A percentile compares a stretch with the other conserved stretches of the same genome.
Evolutionary conservation across 2,113 vertebrate genomes (phyloP).

Genomic region (Mus pahari): DNA sequence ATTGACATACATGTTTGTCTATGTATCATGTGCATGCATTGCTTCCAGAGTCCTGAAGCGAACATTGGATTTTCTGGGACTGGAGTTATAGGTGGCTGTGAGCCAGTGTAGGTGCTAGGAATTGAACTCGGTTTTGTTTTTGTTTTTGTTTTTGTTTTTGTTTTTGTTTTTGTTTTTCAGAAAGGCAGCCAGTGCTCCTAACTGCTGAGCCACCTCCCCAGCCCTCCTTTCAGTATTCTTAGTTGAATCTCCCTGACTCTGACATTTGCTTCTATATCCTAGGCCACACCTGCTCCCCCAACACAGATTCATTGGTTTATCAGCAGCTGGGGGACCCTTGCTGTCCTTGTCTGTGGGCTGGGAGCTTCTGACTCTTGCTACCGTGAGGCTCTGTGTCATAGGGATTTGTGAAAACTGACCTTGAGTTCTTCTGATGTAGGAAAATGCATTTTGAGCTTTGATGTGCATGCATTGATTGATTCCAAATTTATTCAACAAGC

Average conservation of each 20-base stretch:
- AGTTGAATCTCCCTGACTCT: background rate
- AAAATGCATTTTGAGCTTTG: background rate
- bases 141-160: no score
- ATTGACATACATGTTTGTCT: background rate
- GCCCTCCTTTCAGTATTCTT: background rate
- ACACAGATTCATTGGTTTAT: background rate
- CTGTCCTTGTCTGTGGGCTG: background rate
- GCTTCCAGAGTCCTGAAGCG: background rate
- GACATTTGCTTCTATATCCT: background rate
- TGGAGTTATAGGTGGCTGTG: background rate
- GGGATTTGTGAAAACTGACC: background rate
- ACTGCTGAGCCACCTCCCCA: background rate
- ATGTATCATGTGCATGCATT: background rate
- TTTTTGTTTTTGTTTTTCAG: no score
- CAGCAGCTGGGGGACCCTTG: background rate
- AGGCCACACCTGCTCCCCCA: background rate
- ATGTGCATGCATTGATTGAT: background rate
- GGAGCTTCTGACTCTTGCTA: background rate
- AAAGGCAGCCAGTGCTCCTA: background rate
- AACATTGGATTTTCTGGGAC: background rate
- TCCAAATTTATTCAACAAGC: background rate
- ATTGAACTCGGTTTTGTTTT: background rate
- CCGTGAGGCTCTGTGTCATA: background rate
- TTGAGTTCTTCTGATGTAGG: background rate
- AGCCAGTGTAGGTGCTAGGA: background rate